phyloP scores from a whole-genome alignment of 1,140 invertebrate species.

The Halyomorpha halys region DNA sequence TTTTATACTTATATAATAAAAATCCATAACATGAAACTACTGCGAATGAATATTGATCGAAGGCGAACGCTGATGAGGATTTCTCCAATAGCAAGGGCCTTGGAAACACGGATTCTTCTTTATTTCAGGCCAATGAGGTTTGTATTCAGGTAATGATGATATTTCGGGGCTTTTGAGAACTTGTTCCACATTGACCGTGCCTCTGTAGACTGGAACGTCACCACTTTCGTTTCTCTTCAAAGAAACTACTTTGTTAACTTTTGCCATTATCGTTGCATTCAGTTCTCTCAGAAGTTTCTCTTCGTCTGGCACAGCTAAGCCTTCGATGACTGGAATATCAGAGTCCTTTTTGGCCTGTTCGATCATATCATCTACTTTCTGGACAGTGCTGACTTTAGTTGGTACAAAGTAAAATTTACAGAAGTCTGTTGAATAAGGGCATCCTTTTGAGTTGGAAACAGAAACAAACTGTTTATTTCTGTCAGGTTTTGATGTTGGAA shows the following conservation, averaged over 20 bases:
- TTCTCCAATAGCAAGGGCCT: constrained; percentile 26
- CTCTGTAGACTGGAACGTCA: constrained; percentile 14
- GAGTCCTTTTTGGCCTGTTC: constrained; percentile 1
- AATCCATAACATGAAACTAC: background rate
- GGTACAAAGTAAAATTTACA: constrained; percentile 19
- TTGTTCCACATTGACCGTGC: constrained; percentile 5
- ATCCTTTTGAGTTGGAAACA: constrained; percentile 1
- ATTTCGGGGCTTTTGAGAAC: constrained; percentile 5
- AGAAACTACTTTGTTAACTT: background rate
- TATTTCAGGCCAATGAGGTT: background rate
- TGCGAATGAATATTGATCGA: no score
- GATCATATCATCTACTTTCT: constrained; percentile 20
- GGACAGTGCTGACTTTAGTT: background rate
- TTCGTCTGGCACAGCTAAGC: constrained; percentile 2
- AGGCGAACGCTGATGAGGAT: background rate
- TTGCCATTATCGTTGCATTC: background rate
- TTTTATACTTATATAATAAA: no score
- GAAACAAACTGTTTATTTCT: background rate
- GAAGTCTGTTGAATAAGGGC: constrained; percentile 16
- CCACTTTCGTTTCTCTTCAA: background rate
- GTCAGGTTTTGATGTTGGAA: background rate
- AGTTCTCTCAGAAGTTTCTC: constrained; percentile 11
- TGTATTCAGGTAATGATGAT: background rate
- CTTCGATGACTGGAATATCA: constrained; percentile 12
- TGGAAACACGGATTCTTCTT: constrained; percentile 9